Conservation (phyloP, 2,113 vertebrate genomes). For the Dicaeum eximium region DNA sequence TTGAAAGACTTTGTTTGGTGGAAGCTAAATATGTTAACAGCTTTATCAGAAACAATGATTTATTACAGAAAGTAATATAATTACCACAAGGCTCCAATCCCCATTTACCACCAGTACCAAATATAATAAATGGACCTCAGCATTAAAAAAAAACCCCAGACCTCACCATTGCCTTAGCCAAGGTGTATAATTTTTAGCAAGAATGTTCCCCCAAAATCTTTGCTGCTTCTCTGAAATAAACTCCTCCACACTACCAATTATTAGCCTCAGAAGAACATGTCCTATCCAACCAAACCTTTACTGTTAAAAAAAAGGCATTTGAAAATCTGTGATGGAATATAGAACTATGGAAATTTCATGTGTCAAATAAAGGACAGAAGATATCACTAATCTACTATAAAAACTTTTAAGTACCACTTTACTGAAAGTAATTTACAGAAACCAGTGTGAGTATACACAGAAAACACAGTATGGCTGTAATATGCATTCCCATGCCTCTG, state of each 20-base stretch:
- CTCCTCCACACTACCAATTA: neutral
- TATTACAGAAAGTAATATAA: neutral
- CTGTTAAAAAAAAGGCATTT: neutral
- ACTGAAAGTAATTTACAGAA: neutral
- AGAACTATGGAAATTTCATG: neutral
- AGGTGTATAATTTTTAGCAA: neutral
- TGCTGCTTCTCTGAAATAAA: neutral
- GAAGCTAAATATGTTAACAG: neutral
- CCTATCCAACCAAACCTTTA: neutral
- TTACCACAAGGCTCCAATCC: neutral
- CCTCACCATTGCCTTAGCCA: neutral
- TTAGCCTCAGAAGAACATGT: neutral
- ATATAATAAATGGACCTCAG: neutral
- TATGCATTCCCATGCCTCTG: neutral
- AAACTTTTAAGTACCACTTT: neutral
- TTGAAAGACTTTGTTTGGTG: neutral
- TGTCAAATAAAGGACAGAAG: neutral
- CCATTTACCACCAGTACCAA: neutral
- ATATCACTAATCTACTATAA: neutral
- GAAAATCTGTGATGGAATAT: neutral
- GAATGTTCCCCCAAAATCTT: neutral
- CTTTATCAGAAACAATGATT: neutral
- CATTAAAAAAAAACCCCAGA: neutral
- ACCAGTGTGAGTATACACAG: neutral
- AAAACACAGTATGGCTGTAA: neutral